Conservation (phyloP, 2,888 invertebrate species). For the Leuctra nigra region DNA sequence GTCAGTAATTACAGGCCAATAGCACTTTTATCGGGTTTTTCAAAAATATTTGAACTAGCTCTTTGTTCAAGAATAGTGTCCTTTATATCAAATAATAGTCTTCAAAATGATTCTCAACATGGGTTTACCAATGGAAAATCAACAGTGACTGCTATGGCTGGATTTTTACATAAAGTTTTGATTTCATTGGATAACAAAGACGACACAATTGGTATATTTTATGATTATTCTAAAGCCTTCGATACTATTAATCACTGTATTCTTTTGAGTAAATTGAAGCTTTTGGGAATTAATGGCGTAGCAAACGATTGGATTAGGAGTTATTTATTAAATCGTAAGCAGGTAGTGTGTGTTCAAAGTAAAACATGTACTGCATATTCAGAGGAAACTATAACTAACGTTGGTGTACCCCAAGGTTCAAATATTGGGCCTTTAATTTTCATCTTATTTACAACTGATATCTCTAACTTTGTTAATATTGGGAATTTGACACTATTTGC, state of each 20-base stretch:
- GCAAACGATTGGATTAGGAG: neutral
- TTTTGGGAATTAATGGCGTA: neutral
- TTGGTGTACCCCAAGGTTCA: too few relatives aligned
- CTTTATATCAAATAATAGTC: neutral
- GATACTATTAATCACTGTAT: neutral
- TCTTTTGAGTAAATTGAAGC: too few relatives aligned
- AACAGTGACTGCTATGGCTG: neutral
- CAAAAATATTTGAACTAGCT: neutral
- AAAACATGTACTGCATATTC: too few relatives aligned
- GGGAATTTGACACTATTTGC: too few relatives aligned
- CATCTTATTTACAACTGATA: too few relatives aligned
- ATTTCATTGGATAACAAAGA: neutral
- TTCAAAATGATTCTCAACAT: neutral
- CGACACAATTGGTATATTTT: neutral
- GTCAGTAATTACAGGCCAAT: neutral
- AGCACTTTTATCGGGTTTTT: neutral
- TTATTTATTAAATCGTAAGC: neutral
- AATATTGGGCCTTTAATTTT: too few relatives aligned
- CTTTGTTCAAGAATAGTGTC: neutral
- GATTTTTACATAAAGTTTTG: neutral
- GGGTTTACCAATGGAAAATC: neutral
- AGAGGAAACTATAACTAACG: too few relatives aligned
- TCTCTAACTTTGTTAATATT: too few relatives aligned
- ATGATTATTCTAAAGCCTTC: neutral
- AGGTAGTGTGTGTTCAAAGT: neutral